These are phyloP conservation scores for Neoascia interrupta DNA, from an alignment of 2,888 invertebrate species.

Conservation along the genomic window DNA sequence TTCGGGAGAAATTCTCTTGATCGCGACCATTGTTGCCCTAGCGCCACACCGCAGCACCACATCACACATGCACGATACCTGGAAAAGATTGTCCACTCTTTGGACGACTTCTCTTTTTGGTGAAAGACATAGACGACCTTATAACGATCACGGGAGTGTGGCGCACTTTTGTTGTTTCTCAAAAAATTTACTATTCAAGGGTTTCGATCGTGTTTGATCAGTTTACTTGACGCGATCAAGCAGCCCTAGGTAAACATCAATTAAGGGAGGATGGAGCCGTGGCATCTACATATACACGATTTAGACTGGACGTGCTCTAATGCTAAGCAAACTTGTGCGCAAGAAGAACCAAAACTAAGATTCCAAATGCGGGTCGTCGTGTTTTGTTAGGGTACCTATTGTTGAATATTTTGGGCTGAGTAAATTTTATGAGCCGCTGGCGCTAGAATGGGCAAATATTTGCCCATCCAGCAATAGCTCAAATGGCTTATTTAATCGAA, in stretches of 20 bases:
- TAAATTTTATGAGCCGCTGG: conserved; percentile 19
- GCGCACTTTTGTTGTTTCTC: conserved; percentile 32
- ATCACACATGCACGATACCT: conserved; percentile 13
- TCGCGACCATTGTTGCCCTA: conserved; percentile 36
- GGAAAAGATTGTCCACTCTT: conserved; percentile 40
- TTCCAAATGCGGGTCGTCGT: not conserved
- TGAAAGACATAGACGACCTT: not conserved
- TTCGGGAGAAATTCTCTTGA: conserved; percentile 41
- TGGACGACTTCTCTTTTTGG: not conserved
- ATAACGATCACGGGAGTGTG: conserved; percentile 8
- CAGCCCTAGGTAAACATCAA: conserved; percentile 46
- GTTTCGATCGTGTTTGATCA: not conserved
- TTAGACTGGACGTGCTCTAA: not conserved
- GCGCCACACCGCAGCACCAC: conserved; percentile 40
- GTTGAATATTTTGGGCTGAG: not conserved
- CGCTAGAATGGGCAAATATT: conserved; percentile 35
- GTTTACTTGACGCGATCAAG: conserved; percentile 2
- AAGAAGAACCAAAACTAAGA: too few species aligned
- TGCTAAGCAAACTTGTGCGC: conserved; percentile 9
- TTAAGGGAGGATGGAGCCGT: conserved; percentile 19
- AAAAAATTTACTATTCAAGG: conserved; percentile 18
- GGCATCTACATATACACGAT: too few species aligned
- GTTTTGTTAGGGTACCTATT: conserved; percentile 11
- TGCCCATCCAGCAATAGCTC: not conserved
- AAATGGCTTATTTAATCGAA: conserved; percentile 41